Percentiles rank a stretch among this genome's conserved stretches.
phyloP scores from a whole-genome alignment of 53 echinoderm and acorn worm genomes.

The Crossaster papposus region DNA sequence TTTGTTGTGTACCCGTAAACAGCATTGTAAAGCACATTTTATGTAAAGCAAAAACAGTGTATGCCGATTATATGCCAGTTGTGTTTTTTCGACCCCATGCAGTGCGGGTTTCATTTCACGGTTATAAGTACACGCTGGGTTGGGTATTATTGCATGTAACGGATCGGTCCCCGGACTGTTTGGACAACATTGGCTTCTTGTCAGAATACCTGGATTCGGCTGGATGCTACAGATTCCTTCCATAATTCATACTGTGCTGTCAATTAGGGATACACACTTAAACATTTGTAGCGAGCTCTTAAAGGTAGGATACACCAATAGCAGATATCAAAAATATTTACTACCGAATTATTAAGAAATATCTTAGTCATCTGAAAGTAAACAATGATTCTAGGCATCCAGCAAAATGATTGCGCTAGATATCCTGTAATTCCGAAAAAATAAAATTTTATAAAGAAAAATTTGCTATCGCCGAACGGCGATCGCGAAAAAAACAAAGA shows the following conservation, averaged over 20 bases:
- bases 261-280: background rate
- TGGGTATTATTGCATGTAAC: slow-evolving; percentile 22
- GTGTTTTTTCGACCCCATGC: slow-evolving; percentile 20
- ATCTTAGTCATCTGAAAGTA: no score
- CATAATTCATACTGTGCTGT: background rate
- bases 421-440: no score
- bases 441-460: no score
- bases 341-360: no score
- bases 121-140: slow-evolving; percentile 20
- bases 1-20: no score
- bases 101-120: slow-evolving; percentile 43
- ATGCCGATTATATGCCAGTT: background rate
- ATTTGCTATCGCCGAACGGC: no score
- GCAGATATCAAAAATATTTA: no score
- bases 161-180: slow-evolving; percentile 28
- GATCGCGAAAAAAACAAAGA: no score
- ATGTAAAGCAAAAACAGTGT: background rate
- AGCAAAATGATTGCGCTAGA: no score
- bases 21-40: background rate
- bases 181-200: slow-evolving; percentile 30
- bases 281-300: background rate
- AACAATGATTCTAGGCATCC: no score
- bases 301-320: no score
- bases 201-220: slow-evolving; percentile 25
- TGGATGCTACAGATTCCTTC: background rate